Conservation (phyloP, 2,113 vertebrate genomes). For the Protobothrops flavoviridis region DNA sequence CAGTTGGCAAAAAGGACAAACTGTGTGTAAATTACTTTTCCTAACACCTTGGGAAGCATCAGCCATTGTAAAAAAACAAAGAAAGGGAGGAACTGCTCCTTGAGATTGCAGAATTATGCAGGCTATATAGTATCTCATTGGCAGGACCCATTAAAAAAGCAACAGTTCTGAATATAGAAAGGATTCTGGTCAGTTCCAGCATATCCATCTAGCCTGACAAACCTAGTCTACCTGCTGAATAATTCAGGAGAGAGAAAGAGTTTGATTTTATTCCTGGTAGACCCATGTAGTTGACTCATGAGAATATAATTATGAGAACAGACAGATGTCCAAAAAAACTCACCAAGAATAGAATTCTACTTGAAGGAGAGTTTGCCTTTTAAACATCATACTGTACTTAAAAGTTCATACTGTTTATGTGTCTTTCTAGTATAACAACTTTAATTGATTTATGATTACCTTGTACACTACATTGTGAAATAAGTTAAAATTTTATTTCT, state of each 20-base stretch:
- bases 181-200: conserved; percentile 11
- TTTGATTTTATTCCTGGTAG: not conserved
- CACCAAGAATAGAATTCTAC: not conserved
- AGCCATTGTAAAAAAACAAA: not conserved
- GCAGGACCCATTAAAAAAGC: not conserved
- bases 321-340: not conserved
- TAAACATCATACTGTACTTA: not conserved
- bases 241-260: not conserved
- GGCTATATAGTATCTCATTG: not conserved
- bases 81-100: not conserved
- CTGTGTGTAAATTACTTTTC: conserved; percentile 21
- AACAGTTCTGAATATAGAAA: not conserved
- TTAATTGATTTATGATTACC: not conserved
- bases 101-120: not conserved
- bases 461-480: not conserved
- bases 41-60: not conserved
- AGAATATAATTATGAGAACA: not conserved
- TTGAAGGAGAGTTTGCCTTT: not conserved
- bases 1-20: not conserved
- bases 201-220: not conserved
- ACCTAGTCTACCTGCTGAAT: not conserved
- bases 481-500: not conserved
- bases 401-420: not conserved
- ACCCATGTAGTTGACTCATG: not conserved
- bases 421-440: not conserved